Conservation (phyloP, 2,888 invertebrate genomes). For the Rhamphomyia laevipes region DNA sequence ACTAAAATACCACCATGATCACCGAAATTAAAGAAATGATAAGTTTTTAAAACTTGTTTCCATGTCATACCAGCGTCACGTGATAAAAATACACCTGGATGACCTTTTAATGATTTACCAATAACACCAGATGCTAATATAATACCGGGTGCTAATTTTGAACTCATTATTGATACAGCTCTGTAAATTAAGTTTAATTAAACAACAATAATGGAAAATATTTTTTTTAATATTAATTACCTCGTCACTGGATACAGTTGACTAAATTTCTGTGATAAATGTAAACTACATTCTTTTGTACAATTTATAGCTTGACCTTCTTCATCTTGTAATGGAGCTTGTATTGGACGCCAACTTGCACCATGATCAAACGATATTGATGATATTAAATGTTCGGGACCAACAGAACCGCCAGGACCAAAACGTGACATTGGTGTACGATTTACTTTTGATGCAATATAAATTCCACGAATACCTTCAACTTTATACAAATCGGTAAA, state of each 20-base stretch:
- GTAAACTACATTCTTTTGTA: slow-evolving; percentile 65
- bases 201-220: neutral
- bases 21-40: slow-evolving; percentile 78
- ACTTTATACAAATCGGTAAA: slow-evolving; percentile 84
- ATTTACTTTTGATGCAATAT: slow-evolving; percentile 71
- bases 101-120: slow-evolving; percentile 65
- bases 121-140: slow-evolving; percentile 78
- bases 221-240: slow-evolving; percentile 5
- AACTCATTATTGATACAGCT: slow-evolving; percentile 70
- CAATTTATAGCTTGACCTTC: slow-evolving; percentile 58
- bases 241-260: slow-evolving; percentile 66
- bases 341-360: slow-evolving; percentile 64
- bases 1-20: slow-evolving; percentile 84
- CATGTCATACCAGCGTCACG: slow-evolving; percentile 73
- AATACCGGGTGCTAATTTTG: slow-evolving; percentile 77
- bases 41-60: slow-evolving; percentile 67
- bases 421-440: slow-evolving; percentile 33
- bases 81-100: slow-evolving; percentile 68
- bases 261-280: slow-evolving; percentile 76
- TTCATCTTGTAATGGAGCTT: slow-evolving; percentile 57
- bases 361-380: slow-evolving; percentile 82
- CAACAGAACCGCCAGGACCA: slow-evolving; percentile 36
- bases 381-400: slow-evolving; percentile 64
- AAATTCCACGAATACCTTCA: slow-evolving; percentile 75
- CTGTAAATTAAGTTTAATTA: slow-evolving; percentile 24